Conservation (phyloP, 2,113 vertebrate genomes). For the Alligator mississippiensis region DNA sequence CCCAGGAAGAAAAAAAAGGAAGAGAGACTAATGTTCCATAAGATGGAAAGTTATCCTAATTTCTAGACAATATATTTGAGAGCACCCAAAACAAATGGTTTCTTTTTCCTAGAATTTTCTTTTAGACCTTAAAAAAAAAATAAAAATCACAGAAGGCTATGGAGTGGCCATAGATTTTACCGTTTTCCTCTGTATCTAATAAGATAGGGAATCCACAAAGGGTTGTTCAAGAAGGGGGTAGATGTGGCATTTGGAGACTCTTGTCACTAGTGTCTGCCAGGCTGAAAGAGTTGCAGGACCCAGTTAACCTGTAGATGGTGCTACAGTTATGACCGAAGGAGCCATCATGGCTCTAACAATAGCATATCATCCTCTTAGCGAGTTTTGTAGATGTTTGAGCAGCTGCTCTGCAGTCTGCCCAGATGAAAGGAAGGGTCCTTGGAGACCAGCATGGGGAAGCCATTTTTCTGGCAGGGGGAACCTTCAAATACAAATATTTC, state of each 20-base stretch:
- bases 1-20: background rate
- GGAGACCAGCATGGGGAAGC: background rate
- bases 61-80: background rate
- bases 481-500: background rate
- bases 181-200: too few species aligned
- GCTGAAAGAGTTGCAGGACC: background rate
- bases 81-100: background rate
- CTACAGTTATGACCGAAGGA: background rate
- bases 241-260: accelerated
- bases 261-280: background rate
- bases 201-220: background rate
- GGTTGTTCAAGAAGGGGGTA: background rate
- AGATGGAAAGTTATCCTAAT: background rate
- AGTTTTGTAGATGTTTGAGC: background rate
- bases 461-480: background rate
- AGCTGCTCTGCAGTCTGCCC: accelerated
- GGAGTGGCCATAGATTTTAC: background rate
- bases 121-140: too few species aligned
- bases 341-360: background rate
- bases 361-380: background rate
- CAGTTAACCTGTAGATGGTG: background rate
- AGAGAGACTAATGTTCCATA: background rate
- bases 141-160: too few species aligned
- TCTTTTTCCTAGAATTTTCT: background rate
- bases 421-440: background rate